phyloP scores from a whole-genome alignment of 2,113 vertebrate genomes.

The Leucopsar rothschildi region DNA sequence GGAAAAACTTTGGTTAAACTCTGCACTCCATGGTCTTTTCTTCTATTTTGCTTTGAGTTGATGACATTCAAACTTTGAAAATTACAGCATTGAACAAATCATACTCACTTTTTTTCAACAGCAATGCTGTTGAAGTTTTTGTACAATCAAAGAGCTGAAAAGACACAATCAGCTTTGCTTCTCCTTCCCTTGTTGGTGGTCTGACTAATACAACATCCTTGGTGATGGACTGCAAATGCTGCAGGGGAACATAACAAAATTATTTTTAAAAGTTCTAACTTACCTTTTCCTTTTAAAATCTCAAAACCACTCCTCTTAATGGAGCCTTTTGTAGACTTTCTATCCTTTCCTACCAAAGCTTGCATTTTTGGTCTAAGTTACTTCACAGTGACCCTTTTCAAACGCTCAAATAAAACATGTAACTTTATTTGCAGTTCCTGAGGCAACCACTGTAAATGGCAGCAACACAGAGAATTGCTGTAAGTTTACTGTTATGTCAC shows the following conservation, averaged over 20 bases:
- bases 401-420: slow-evolving; percentile 34
- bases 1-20: background rate
- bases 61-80: background rate
- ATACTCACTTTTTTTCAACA: background rate
- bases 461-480: slow-evolving; percentile 45
- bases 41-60: background rate
- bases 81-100: background rate
- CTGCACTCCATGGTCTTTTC: background rate
- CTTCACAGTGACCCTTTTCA: slow-evolving; percentile 41
- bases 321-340: background rate
- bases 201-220: background rate
- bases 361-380: background rate
- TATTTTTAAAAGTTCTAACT: background rate
- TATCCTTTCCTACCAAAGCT: background rate
- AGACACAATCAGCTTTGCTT: background rate
- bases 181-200: background rate
- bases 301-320: background rate
- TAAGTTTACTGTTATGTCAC: slow-evolving; percentile 69
- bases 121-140: background rate
- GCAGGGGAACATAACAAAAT: background rate
- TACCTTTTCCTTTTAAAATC: background rate
- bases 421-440: slow-evolving; percentile 62
- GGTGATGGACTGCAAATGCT: background rate
- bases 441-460: slow-evolving; percentile 57
- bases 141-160: background rate